These are phyloP conservation scores for Melospiza melodia DNA, from an alignment of 2,113 vertebrate genomes.

Conservation along the genomic window DNA sequence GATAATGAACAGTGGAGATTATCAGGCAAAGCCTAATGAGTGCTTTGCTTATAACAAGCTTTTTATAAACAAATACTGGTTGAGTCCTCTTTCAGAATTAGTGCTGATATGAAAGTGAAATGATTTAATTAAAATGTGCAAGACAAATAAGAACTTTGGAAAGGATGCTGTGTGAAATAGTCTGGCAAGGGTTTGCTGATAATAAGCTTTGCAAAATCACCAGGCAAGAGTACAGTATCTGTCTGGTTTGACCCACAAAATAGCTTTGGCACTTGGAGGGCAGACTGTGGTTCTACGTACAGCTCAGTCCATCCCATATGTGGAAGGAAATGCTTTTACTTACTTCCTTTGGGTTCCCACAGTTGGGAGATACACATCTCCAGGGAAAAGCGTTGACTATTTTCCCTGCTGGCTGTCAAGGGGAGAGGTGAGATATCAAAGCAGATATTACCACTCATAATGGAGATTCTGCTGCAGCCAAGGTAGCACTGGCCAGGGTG, in stretches of 20 bases:
- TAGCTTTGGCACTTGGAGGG: not conserved
- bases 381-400: fast-evolving
- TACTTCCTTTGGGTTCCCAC: not conserved
- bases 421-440: not conserved
- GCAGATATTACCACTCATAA: not conserved
- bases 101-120: conserved; percentile 61
- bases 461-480: not conserved
- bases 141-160: conserved; percentile 53
- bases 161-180: not conserved
- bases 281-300: not conserved
- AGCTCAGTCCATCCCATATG: not conserved
- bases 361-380: not conserved
- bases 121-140: conserved; percentile 72
- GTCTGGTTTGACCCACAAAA: not conserved
- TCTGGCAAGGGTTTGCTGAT: conserved; percentile 31
- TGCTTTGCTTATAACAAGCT: conserved; percentile 69
- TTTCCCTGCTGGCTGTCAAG: not conserved
- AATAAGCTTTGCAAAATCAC: conserved; percentile 2
- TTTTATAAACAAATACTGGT: conserved; percentile 73
- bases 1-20: conserved; percentile 71
- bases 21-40: conserved; percentile 67
- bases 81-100: conserved; percentile 72
- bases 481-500: too few relatives aligned
- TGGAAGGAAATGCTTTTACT: not conserved
- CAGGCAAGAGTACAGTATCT: not conserved